phyloP scores from a whole-genome alignment of 2,797 vertebrate species.

The Ctenosaura bakeri region DNA sequence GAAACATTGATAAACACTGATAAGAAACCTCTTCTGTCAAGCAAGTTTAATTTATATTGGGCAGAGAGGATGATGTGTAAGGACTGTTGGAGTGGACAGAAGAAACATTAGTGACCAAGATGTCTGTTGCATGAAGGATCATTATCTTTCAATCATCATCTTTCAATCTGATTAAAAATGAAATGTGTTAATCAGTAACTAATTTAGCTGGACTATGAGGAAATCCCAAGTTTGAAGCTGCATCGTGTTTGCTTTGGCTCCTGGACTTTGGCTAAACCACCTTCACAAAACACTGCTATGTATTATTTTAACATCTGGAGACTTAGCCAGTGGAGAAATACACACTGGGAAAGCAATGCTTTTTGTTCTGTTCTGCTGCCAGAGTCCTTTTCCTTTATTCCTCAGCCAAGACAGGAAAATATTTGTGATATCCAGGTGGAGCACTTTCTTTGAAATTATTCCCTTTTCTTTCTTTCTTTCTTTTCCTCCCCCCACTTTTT shows the following conservation, averaged over 20 bases:
- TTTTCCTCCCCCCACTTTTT: background rate
- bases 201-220: slow-evolving; percentile 53
- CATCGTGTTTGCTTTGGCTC: slow-evolving; percentile 17
- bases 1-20: background rate
- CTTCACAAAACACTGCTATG: slow-evolving; percentile 39
- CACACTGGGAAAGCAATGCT: slow-evolving; percentile 68
- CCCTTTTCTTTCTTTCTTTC: slow-evolving; percentile 12
- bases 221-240: slow-evolving; percentile 45
- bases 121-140: slow-evolving; percentile 49
- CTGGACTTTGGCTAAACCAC: slow-evolving; percentile 73
- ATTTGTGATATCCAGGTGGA: slow-evolving; percentile 73
- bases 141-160: background rate
- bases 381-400: slow-evolving; percentile 74
- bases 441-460: slow-evolving; percentile 69
- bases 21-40: background rate
- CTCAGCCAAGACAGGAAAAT: slow-evolving; percentile 67
- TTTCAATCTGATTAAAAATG: slow-evolving; percentile 53
- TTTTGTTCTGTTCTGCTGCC: slow-evolving; percentile 72
- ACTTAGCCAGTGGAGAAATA: slow-evolving; percentile 59
- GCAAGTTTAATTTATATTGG: background rate
- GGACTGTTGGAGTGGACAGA: background rate
- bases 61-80: background rate
- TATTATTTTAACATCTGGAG: slow-evolving; percentile 71
- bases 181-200: slow-evolving; percentile 65
- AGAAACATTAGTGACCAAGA: slow-evolving; percentile 28